A percentile compares a stretch with the other conserved stretches of the same genome.
Conservation (phyloP, 2,113 vertebrate species). For the Lepidothrix coronata region DNA sequence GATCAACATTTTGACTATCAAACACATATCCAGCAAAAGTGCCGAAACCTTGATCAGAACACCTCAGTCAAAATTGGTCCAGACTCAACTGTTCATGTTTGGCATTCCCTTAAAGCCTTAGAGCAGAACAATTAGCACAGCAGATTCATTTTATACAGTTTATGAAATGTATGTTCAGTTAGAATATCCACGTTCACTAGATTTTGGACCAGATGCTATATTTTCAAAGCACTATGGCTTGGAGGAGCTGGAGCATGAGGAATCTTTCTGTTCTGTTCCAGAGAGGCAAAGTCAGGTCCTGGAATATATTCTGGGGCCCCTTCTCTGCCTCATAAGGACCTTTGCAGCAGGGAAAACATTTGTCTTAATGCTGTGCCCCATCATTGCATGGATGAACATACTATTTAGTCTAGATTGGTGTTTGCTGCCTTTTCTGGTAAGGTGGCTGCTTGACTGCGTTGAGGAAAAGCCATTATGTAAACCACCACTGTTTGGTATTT, state of each 20-base stretch:
- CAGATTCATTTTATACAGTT: background rate
- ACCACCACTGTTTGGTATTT: background rate
- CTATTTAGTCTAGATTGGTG: background rate
- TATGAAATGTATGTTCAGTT: background rate
- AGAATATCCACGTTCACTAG: background rate
- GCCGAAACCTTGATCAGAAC: background rate
- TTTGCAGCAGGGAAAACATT: background rate
- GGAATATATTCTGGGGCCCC: background rate
- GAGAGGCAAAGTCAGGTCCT: background rate
- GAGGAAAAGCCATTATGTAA: background rate
- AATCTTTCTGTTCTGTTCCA: background rate
- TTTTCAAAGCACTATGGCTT: background rate
- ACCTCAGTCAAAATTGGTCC: background rate
- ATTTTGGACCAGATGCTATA: background rate
- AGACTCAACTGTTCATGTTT: background rate
- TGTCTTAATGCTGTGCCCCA: background rate
- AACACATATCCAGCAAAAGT: background rate
- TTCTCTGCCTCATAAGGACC: background rate
- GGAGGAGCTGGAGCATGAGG: background rate
- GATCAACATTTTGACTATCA: background rate
- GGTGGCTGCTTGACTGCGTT: background rate
- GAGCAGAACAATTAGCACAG: background rate
- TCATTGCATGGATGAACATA: background rate
- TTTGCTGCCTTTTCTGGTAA: background rate
- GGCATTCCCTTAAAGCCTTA: background rate